Evolutionary conservation across 2,888 invertebrate genomes (phyloP), one percentile per base, ranked within the genome.

Genomic region (Ptychoptera albimana): DNA sequence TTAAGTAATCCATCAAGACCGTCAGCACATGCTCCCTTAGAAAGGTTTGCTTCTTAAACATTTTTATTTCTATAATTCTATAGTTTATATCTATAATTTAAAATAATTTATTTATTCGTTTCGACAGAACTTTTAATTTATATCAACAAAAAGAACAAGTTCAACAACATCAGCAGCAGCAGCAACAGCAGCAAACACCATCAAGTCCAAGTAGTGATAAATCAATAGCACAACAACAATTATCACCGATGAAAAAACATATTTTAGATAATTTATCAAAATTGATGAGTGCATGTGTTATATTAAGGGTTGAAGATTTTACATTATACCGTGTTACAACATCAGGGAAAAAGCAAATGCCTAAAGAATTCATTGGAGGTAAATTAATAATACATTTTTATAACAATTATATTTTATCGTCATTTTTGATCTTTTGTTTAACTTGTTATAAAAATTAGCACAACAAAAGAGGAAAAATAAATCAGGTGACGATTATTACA

Each of bases 261-360:
- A 75, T 84, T 42, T 65, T 82, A 9, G 74, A 77, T 50, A 86
- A 88, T 59, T 68, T 89, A 35, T 77, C 82, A 16, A 88, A 85
- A 60, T 64, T 96, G 49, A 88, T 96, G 87, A 91, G 92, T 29
- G 83, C 88, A 10, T 93, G 92, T 61, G 76, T 88, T 34, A 78
- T 96, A 31, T 71, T 96, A 48, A 75, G 91, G 59, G 78, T 96
- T 54, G 87, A 89, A 57, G 93, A 97, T 63, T 87, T 96, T 57
- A 83, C 83, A 8, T 73, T 97, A 42, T 87, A 85, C 63, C 77
- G 82, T 60, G 86, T 89, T 16, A 79, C 84, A 2, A 84, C 85
- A 2, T 73, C 77, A 11, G 77, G 79, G 42, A 76, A 78, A 54
- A 82, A 81, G 51, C 74, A 79, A 52, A 66, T 74, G 49, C 77